Conservation (phyloP, 2,888 invertebrate species). For the Acanthoscelides obtectus region DNA sequence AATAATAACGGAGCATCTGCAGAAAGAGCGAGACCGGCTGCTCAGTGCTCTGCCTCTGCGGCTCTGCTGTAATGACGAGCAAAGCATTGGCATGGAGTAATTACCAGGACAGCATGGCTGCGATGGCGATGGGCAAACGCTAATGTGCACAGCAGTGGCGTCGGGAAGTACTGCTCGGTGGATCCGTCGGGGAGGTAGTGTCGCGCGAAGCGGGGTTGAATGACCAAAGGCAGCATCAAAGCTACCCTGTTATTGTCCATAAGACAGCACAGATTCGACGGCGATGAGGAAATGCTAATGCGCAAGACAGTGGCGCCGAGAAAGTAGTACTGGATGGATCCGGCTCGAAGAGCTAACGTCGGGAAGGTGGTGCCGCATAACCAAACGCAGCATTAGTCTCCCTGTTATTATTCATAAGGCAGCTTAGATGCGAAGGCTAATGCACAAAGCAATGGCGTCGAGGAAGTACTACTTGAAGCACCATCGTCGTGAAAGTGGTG, state of each 20-base stretch:
- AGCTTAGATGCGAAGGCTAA: not conserved
- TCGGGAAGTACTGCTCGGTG: no score
- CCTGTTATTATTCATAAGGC: not conserved
- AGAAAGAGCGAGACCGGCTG: constrained; percentile 26
- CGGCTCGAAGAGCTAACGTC: not conserved
- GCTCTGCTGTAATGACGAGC: no score
- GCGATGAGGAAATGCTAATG: not conserved
- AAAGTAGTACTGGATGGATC: not conserved
- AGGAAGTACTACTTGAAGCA: not conserved
- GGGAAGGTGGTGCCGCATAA: no score
- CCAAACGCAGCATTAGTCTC: no score
- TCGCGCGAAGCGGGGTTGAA: constrained; percentile 33
- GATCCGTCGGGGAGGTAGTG: no score
- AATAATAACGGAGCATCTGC: constrained; percentile 38
- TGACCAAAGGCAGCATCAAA: no score
- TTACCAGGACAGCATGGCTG: no score
- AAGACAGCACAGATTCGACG: not conserved
- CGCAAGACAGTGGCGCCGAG: not conserved
- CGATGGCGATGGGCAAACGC: no score
- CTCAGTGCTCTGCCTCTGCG: no score
- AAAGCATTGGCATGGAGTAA: no score
- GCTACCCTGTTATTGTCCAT: not conserved
- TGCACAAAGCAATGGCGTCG: not conserved
- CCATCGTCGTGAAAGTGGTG: no score
- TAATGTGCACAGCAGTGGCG: no score